Evolutionary conservation across 2,888 invertebrate genomes (phyloP).

Genomic region (Microchrysa polita): DNA sequence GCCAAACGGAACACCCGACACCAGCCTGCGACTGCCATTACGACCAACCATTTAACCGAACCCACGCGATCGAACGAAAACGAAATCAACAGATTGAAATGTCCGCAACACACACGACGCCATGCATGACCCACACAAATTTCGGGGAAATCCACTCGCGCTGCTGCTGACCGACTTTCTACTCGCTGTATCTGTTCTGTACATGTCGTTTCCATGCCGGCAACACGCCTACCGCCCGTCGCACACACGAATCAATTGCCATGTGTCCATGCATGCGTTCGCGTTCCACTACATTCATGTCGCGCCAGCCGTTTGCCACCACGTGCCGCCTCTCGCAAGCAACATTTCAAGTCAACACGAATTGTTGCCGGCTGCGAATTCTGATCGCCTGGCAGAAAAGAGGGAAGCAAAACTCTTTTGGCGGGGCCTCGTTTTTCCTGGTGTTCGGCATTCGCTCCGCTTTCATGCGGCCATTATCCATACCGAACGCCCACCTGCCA

Average conservation of each 20-base stretch:
- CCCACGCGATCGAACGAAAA: neutral
- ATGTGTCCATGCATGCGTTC: slow-evolving; percentile 1
- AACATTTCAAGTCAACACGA: slow-evolving; percentile 6
- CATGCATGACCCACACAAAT: neutral
- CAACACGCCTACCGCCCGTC: slow-evolving; percentile 19
- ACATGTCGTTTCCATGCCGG: slow-evolving; percentile 27
- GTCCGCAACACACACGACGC: slow-evolving; percentile 22
- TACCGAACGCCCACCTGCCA: slow-evolving; percentile 40
- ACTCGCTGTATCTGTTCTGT: too few relatives aligned
- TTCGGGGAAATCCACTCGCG: slow-evolving; percentile 42
- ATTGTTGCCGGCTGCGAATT: slow-evolving; percentile 50
- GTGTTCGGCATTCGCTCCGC: slow-evolving; percentile 50
- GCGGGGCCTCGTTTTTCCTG: slow-evolving; percentile 65
- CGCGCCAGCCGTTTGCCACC: neutral
- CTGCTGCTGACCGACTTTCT: neutral
- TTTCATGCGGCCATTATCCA: slow-evolving; percentile 34
- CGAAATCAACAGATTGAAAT: neutral
- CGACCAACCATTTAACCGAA: neutral
- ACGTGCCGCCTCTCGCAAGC: slow-evolving; percentile 37
- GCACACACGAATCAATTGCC: neutral
- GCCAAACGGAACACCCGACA: too few relatives aligned
- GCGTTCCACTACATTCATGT: neutral
- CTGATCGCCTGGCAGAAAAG: slow-evolving; percentile 63
- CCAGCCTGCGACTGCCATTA: neutral
- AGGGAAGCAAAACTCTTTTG: slow-evolving; percentile 65